Evolutionary conservation across 2,888 invertebrate genomes (phyloP).

Genomic region (Dermolepida albohirtum): DNA sequence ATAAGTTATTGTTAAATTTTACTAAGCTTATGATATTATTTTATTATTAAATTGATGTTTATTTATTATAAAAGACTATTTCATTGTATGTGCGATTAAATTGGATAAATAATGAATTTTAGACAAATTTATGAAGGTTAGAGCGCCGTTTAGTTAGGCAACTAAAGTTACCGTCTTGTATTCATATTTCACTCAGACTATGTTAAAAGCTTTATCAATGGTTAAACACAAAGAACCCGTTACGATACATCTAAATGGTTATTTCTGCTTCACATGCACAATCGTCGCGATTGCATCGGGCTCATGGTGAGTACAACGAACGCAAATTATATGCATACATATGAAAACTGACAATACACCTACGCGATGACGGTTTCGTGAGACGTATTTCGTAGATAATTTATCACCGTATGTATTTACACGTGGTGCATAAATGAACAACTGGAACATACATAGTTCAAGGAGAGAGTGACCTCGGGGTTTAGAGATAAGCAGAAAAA

Average conservation of each 20-base stretch:
- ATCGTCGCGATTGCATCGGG: slow-evolving; percentile 4
- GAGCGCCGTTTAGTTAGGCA: slow-evolving; percentile 11
- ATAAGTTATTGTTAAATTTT: too few relatives aligned
- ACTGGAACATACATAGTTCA: slow-evolving; percentile 21
- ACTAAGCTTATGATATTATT: too few relatives aligned
- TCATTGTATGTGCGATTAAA: neutral
- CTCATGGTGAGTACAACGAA: slow-evolving; percentile 11
- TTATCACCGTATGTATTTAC: slow-evolving; percentile 4
- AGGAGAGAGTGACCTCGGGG: slow-evolving; percentile 13
- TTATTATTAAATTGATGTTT: too few relatives aligned
- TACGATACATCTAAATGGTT: slow-evolving; percentile 6
- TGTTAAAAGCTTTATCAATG: neutral
- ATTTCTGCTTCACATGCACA: slow-evolving; percentile 8
- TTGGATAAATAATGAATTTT: neutral
- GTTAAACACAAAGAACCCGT: too few relatives aligned
- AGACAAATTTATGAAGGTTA: neutral
- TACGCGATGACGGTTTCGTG: slow-evolving; percentile 1
- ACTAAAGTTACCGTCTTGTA: slow-evolving; percentile 1
- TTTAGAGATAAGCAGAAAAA: slow-evolving; percentile 12
- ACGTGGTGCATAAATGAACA: slow-evolving; percentile 17
- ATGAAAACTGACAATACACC: slow-evolving; percentile 20
- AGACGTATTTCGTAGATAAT: slow-evolving; percentile 27
- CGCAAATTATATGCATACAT: slow-evolving; percentile 14
- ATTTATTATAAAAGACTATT: neutral
- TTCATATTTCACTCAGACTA: neutral